Conservation (phyloP, 1,140 invertebrate species). For the Neomicropteryx cornuta region DNA sequence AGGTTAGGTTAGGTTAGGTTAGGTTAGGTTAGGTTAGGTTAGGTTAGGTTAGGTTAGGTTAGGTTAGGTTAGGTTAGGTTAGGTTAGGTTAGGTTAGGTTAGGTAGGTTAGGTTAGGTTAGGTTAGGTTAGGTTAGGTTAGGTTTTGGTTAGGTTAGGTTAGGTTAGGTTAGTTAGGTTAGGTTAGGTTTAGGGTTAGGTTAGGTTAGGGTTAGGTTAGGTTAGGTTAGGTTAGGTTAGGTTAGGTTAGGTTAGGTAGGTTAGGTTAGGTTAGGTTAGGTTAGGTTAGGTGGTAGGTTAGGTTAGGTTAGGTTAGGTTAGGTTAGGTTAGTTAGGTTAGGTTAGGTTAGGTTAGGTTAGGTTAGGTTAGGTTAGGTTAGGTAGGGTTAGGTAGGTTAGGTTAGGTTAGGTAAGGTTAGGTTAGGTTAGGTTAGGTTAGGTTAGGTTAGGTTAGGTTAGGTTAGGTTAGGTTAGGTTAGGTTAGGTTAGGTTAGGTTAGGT, state of each 20-base stretch:
- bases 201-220: slow-evolving; percentile 2
- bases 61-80: slow-evolving; percentile 7
- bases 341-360: too few species aligned
- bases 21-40: slow-evolving; percentile 8
- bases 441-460: too few species aligned
- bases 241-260: slow-evolving; percentile 5
- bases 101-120: slow-evolving; percentile 5
- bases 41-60: slow-evolving; percentile 9
- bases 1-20: slow-evolving; percentile 10
- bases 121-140: not conserved
- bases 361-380: too few species aligned
- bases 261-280: slow-evolving; percentile 9
- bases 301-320: too few species aligned
- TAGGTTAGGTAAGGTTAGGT: too few species aligned
- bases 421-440: too few species aligned
- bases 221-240: slow-evolving; percentile 5
- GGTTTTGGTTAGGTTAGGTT: slow-evolving; percentile 3
- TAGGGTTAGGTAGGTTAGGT: too few species aligned
- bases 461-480: too few species aligned
- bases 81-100: slow-evolving; percentile 3
- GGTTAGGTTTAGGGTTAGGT: slow-evolving; percentile 4
- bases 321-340: too few species aligned
- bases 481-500: too few species aligned
- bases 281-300: too few species aligned
- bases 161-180: slow-evolving; percentile 5